Percentiles rank a stretch among this genome's conserved stretches.
Evolutionary conservation across 2,888 invertebrate genomes (phyloP).

Genomic region (Catocala fraxini): DNA sequence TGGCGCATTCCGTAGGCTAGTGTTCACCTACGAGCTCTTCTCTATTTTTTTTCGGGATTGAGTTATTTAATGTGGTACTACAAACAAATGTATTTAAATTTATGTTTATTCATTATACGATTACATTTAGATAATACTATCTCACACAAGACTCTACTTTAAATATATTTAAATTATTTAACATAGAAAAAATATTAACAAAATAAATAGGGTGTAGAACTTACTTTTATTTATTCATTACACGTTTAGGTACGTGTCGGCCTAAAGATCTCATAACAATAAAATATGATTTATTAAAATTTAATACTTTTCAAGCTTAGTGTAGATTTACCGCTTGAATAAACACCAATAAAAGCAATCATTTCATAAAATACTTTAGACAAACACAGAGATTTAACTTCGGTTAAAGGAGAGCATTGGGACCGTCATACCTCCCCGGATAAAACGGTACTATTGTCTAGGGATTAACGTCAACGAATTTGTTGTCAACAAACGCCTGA

Average conservation of each 20-base stretch:
- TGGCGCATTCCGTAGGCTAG: conserved; percentile 15
- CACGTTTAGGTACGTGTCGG: neutral
- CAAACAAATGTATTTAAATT: neutral
- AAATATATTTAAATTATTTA: conserved; percentile 7
- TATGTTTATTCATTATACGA: conserved; percentile 17
- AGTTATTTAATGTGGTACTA: neutral
- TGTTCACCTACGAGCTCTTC: conserved; percentile 3
- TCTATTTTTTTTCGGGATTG: neutral
- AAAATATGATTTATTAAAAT: conserved; percentile 16
- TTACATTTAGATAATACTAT: conserved; percentile 6
- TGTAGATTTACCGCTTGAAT: conserved; percentile 53
- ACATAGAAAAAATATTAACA: conserved; percentile 5
- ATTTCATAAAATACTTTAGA: conserved; percentile 70
- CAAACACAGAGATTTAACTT: conserved; percentile 76
- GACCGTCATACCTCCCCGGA: conserved; percentile 67
- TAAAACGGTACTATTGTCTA: conserved; percentile 82
- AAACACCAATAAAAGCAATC: conserved; percentile 59
- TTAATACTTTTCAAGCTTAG: conserved; percentile 31
- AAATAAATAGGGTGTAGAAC: neutral
- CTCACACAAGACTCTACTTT: neutral
- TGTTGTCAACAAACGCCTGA: conserved; percentile 85
- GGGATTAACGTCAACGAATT: conserved; percentile 86
- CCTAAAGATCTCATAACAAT: neutral
- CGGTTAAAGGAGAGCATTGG: conserved; percentile 72
- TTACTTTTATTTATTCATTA: neutral